A percentile compares a stretch with the other conserved stretches of the same genome.
phyloP scores from a whole-genome alignment of 2,113 vertebrate species.

The Odocoileus hemionus region DNA sequence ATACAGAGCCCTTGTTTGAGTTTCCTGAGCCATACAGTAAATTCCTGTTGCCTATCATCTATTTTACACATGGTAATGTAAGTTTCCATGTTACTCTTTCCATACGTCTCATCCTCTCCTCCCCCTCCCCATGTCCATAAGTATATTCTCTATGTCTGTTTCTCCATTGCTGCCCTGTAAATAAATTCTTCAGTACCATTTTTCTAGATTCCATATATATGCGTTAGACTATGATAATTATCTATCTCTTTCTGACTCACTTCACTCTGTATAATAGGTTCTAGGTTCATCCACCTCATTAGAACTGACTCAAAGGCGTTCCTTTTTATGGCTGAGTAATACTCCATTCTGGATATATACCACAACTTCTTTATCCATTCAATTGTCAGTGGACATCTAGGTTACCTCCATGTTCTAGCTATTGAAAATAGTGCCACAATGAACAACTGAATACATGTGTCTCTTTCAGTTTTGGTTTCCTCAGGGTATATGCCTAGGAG shows the following conservation, averaged over 20 bases:
- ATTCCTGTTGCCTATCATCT: neutral
- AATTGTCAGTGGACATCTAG: neutral
- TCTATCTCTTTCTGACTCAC: neutral
- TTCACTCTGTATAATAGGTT: neutral
- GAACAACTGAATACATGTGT: neutral
- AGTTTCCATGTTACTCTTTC: neutral
- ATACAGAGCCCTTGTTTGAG: neutral
- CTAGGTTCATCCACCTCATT: neutral
- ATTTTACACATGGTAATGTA: neutral
- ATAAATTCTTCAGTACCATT: neutral
- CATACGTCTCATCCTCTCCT: neutral
- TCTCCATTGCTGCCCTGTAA: neutral
- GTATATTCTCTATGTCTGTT: neutral
- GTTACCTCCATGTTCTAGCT: neutral
- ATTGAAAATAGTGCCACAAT: neutral
- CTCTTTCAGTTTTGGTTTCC: neutral
- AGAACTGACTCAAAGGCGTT: neutral
- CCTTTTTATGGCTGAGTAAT: neutral
- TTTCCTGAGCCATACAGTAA: neutral
- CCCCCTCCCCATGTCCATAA: neutral
- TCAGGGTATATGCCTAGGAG: neutral
- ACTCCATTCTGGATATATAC: neutral
- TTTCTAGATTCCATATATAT: neutral
- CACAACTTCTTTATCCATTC: neutral
- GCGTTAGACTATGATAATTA: neutral